phyloP scores from a whole-genome alignment of 2,888 invertebrate genomes.

The Polia nebulosa region DNA sequence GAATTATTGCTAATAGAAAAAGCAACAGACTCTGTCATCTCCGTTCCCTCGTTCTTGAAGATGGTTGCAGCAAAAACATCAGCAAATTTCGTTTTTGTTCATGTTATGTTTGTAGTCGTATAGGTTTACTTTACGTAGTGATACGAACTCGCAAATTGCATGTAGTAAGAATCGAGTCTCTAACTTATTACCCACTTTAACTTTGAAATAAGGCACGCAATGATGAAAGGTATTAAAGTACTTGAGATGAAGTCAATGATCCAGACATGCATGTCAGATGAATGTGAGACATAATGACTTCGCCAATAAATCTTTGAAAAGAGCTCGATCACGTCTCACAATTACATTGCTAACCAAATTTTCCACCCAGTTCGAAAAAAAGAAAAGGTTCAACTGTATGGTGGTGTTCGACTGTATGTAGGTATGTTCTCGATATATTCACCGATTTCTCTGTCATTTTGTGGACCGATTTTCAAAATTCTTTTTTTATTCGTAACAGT shows the following conservation, averaged over 20 bases:
- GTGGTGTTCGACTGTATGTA: too few species aligned
- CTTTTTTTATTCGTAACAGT: too few species aligned
- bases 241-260: constrained; percentile 29
- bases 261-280: constrained; percentile 27
- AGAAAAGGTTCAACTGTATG: too few species aligned
- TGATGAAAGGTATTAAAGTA: constrained; percentile 19
- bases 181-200: constrained; percentile 10
- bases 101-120: background rate
- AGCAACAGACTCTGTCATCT: background rate
- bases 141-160: background rate
- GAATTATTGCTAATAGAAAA: background rate
- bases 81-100: too few species aligned
- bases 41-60: background rate
- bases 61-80: background rate
- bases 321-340: background rate
- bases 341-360: constrained; percentile 18
- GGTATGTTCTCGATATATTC: too few species aligned
- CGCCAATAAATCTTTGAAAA: constrained; percentile 19
- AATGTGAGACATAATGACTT: constrained; percentile 26
- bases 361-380: too few species aligned
- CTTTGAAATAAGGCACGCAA: constrained; percentile 10
- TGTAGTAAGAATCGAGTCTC: background rate
- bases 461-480: too few species aligned
- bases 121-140: too few species aligned
- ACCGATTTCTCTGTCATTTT: too few species aligned